These are phyloP conservation scores for Brachylomia viminalis DNA, from an alignment of 2,888 invertebrate genomes.

Conservation along the genomic window DNA sequence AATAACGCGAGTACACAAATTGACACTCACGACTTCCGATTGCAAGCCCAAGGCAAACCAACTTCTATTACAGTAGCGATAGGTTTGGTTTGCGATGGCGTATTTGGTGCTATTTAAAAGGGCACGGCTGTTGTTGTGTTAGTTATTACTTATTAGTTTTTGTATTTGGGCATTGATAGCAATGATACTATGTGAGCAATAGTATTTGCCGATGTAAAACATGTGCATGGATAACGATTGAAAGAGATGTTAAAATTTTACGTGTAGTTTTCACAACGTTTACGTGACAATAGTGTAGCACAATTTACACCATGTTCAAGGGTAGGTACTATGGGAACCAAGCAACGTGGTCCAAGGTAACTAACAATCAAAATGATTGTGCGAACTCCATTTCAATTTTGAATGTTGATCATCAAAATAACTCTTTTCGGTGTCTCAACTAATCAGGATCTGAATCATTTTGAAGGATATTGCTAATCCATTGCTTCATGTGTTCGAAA, in stretches of 20 bases:
- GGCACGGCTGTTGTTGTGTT: conserved; percentile 28
- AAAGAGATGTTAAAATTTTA: conserved; percentile 15
- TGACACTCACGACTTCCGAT: conserved; percentile 53
- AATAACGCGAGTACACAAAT: conserved; percentile 61
- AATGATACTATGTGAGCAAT: conserved; percentile 16
- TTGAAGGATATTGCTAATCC: too few relatives aligned
- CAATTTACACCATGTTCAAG: neutral
- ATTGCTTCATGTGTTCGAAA: too few relatives aligned
- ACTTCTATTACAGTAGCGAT: conserved; percentile 20
- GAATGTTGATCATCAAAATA: neutral
- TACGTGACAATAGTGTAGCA: neutral
- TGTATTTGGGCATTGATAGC: conserved; percentile 39
- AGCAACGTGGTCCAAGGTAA: conserved; percentile 26
- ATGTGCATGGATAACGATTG: neutral
- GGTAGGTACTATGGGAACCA: neutral
- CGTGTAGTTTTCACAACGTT: neutral
- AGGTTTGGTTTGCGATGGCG: conserved; percentile 25
- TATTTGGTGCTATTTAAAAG: conserved; percentile 32
- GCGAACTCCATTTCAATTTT: conserved; percentile 3
- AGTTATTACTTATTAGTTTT: conserved; percentile 28
- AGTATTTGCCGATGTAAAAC: neutral
- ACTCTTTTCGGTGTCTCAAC: too few relatives aligned
- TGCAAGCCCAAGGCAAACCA: conserved; percentile 27
- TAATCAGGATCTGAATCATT: too few relatives aligned
- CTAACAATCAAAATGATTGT: conserved; percentile 24